Conservation (phyloP, 2,888 invertebrate genomes). For the Ametastegia equiseti region DNA sequence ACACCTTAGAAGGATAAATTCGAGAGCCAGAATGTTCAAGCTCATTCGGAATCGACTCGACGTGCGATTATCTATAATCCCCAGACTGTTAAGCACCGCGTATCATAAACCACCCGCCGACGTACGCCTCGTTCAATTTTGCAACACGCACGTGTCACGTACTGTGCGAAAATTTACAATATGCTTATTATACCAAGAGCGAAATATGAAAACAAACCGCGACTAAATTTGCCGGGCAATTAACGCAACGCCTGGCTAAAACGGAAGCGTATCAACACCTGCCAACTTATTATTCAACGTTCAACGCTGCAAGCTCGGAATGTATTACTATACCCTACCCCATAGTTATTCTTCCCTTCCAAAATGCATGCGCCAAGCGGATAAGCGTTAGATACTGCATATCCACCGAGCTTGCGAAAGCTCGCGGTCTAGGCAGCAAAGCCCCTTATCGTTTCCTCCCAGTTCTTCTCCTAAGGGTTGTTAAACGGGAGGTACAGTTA, state of each 20-base stretch:
- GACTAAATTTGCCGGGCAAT: not conserved
- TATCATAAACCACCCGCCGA: not conserved
- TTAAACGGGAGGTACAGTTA: not conserved
- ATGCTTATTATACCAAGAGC: too few species aligned
- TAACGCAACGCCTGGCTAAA: not conserved
- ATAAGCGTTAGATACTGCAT: not conserved
- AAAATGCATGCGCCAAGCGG: slow-evolving; percentile 1
- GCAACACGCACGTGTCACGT: not conserved
- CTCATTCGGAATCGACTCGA: slow-evolving; percentile 9
- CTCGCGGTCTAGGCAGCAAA: slow-evolving; percentile 2
- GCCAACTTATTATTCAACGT: not conserved
- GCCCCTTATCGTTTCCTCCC: slow-evolving; percentile 44
- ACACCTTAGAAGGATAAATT: not conserved
- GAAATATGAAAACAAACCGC: too few species aligned
- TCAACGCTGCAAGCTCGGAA: not conserved
- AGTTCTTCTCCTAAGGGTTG: slow-evolving; percentile 29
- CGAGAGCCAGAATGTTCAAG: not conserved
- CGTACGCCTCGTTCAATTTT: not conserved
- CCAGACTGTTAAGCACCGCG: not conserved
- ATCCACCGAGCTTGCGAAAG: not conserved
- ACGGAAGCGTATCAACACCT: slow-evolving; percentile 10
- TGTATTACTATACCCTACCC: not conserved
- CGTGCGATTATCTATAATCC: slow-evolving; percentile 11
- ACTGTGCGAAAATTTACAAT: too few species aligned
- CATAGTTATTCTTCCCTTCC: not conserved